phyloP scores from a whole-genome alignment of 2,888 invertebrate genomes.

The Trichopria drosophilae region DNA sequence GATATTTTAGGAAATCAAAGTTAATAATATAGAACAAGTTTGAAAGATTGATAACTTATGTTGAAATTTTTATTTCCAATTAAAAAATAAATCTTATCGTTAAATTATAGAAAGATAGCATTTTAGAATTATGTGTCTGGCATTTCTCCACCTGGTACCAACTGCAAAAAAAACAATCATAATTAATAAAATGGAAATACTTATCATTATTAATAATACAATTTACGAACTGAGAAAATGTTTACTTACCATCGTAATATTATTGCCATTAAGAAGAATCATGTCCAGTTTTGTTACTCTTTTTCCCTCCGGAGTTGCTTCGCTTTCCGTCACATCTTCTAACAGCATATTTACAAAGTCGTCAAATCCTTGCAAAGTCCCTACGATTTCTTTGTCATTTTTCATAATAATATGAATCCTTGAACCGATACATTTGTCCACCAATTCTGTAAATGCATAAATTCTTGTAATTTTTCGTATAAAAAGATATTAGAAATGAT shows the following conservation, averaged over 20 bases:
- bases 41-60: not conserved
- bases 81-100: slow-evolving; percentile 2
- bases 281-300: slow-evolving; percentile 96
- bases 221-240: slow-evolving; percentile 3
- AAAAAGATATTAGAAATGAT: not conserved
- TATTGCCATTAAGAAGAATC: slow-evolving; percentile 97
- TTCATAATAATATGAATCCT: slow-evolving; percentile 99
- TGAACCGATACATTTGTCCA: slow-evolving; percentile 99
- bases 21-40: slow-evolving; percentile 3
- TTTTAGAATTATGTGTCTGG: slow-evolving; percentile 60
- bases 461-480: slow-evolving; percentile 1
- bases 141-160: slow-evolving; percentile 80
- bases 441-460: slow-evolving; percentile 72
- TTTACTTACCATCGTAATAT: slow-evolving; percentile 89
- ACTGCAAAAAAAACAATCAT: slow-evolving; percentile 61
- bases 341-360: slow-evolving; percentile 98
- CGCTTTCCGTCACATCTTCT: slow-evolving; percentile 97
- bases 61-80: not conserved
- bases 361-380: slow-evolving; percentile 95
- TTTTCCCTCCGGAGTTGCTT: slow-evolving; percentile 94
- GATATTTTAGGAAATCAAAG: slow-evolving; percentile 30
- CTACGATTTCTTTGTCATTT: slow-evolving; percentile 99
- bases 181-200: not conserved
- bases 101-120: slow-evolving; percentile 14
- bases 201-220: slow-evolving; percentile 18